These are phyloP conservation scores for Bombus vancouverensis DNA, from an alignment of 1,140 invertebrate species.

Conservation along the genomic window DNA sequence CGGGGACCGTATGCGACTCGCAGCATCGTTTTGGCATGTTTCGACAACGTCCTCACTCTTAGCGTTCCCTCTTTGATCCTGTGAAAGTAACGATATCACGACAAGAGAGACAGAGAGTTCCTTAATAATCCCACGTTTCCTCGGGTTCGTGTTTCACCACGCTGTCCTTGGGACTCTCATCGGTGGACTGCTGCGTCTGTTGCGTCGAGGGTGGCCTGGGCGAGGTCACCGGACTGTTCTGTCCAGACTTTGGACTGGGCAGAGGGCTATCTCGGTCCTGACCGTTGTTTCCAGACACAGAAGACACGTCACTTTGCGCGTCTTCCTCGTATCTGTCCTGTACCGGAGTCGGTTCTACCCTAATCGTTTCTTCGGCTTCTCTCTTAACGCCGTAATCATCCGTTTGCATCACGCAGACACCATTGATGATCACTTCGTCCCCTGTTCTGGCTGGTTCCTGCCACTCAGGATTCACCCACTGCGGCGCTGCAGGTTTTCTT, in stretches of 20 bases:
- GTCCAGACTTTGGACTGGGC: conserved; percentile 78
- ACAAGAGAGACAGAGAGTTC: neutral
- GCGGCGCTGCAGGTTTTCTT: conserved; percentile 96
- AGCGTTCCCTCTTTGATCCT: too few relatives aligned
- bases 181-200: conserved; percentile 71
- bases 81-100: neutral
- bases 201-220: conserved; percentile 75
- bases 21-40: conserved; percentile 65
- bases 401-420: conserved; percentile 94
- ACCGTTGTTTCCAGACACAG: conserved; percentile 81
- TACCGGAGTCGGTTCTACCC: conserved; percentile 88
- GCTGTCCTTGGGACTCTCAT: conserved; percentile 76
- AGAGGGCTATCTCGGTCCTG: conserved; percentile 76
- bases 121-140: conserved; percentile 80
- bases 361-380: conserved; percentile 87
- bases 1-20: conserved; percentile 24
- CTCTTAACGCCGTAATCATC: conserved; percentile 87
- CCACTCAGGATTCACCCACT: conserved; percentile 98
- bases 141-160: conserved; percentile 80
- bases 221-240: conserved; percentile 76
- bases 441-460: conserved; percentile 86
- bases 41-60: neutral
- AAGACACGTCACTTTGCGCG: conserved; percentile 83
- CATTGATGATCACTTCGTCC: conserved; percentile 94
- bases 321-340: conserved; percentile 85